A percentile compares a stretch with the other conserved stretches of the same genome.
Evolutionary conservation across 2,113 vertebrate genomes (phyloP).

Genomic region (Python bivittatus): DNA sequence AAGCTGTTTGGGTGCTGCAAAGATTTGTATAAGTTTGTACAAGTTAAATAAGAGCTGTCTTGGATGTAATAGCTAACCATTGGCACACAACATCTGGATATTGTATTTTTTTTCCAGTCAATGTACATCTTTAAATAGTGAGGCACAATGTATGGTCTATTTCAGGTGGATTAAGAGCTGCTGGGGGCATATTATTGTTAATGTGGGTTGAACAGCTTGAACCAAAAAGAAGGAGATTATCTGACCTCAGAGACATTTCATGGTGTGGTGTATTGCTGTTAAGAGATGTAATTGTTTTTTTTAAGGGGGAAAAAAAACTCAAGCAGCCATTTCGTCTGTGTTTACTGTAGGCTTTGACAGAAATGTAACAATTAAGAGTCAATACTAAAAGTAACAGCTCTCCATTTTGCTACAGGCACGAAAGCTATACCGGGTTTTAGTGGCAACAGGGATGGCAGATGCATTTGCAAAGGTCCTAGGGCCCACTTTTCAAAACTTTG

Average conservation of each 20-base stretch:
- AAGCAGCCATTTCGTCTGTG: neutral
- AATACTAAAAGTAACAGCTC: neutral
- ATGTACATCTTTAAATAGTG: constrained; percentile 35
- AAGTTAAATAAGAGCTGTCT: neutral
- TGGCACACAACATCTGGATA: neutral
- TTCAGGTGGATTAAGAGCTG: constrained; percentile 8
- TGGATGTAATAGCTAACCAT: constrained; percentile 20
- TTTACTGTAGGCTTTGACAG: constrained; percentile 1
- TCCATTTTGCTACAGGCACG: neutral
- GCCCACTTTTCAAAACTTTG: neutral
- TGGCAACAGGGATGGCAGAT: too few species aligned
- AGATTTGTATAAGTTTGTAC: neutral
- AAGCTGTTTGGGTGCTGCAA: neutral
- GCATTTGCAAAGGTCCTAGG: neutral
- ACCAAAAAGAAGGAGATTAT: neutral
- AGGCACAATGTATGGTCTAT: constrained; percentile 11
- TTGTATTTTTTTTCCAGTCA: neutral
- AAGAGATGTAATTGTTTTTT: constrained; percentile 34
- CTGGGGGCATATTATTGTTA: constrained; percentile 20
- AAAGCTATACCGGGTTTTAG: neutral
- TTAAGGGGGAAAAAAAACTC: neutral
- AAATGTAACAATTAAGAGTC: neutral
- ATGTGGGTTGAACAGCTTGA: neutral
- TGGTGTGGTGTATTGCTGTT: neutral
- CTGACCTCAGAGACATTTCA: constrained; percentile 9